These are phyloP conservation scores for Tenodera sinensis DNA, from an alignment of 2,888 invertebrate species.

Conservation along the genomic window DNA sequence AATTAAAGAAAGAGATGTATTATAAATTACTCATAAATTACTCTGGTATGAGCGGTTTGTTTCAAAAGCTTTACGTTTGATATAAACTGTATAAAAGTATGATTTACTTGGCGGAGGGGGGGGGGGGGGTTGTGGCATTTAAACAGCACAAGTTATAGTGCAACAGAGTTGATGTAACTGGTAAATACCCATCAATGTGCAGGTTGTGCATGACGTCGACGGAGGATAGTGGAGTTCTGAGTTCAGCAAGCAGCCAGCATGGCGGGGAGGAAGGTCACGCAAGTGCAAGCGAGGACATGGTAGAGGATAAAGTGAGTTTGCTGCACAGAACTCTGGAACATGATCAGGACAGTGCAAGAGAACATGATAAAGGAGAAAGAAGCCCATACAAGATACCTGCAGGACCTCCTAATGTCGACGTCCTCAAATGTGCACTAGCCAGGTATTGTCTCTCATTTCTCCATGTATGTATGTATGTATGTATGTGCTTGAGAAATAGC, in stretches of 20 bases:
- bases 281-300: constrained; percentile 16
- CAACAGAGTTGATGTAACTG: too few relatives aligned
- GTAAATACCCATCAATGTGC: too few relatives aligned
- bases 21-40: too few relatives aligned
- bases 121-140: too few relatives aligned
- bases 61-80: too few relatives aligned
- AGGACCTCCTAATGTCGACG: not conserved
- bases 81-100: too few relatives aligned
- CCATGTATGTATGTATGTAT: too few relatives aligned
- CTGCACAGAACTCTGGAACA: not conserved
- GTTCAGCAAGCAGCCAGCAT: not conserved
- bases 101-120: too few relatives aligned
- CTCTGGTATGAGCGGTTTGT: too few relatives aligned
- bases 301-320: not conserved
- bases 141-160: too few relatives aligned
- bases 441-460: not conserved
- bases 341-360: not conserved
- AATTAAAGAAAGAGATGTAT: too few relatives aligned
- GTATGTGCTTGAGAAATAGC: too few relatives aligned
- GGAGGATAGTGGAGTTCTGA: not conserved
- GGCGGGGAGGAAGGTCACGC: constrained; percentile 21
- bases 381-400: not conserved
- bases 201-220: not conserved
- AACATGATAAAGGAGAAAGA: not conserved
- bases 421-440: not conserved